Percentiles rank a stretch among this genome's conserved stretches.
Conservation (phyloP, 2,888 invertebrate genomes). For the Oxytorus armatus region DNA sequence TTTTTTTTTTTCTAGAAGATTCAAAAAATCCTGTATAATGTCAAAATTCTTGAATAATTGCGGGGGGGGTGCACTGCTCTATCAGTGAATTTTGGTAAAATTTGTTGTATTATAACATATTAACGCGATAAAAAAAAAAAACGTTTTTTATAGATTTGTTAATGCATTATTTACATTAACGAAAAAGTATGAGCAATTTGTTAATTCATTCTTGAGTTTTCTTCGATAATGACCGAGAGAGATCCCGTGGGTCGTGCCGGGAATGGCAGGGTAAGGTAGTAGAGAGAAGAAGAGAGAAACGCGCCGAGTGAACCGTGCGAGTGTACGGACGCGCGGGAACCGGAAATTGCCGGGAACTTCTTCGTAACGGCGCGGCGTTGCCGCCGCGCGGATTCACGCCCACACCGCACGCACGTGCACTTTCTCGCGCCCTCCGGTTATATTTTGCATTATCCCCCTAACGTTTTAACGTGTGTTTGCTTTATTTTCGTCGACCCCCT, state of each 20-base stretch:
- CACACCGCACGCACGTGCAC: constrained; percentile 72
- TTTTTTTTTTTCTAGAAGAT: too few relatives aligned
- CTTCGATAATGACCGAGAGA: neutral
- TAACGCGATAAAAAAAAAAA: too few relatives aligned
- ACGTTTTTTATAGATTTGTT: too few relatives aligned
- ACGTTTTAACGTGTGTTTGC: neutral
- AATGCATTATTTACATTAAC: too few relatives aligned
- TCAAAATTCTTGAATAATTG: too few relatives aligned
- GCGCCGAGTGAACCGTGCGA: constrained; percentile 49
- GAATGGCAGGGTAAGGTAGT: too few relatives aligned
- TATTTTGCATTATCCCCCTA: constrained; percentile 7
- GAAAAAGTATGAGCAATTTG: too few relatives aligned
- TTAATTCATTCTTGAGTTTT: neutral
- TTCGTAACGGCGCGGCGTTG: constrained; percentile 66
- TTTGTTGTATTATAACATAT: too few relatives aligned
- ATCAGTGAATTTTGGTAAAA: too few relatives aligned
- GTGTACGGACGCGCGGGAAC: constrained; percentile 67
- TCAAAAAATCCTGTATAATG: too few relatives aligned
- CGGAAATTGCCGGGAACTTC: constrained; percentile 66
- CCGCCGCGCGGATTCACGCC: constrained; percentile 67
- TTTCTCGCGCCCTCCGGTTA: constrained; percentile 70
- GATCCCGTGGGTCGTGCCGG: neutral
- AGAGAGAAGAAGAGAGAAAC: neutral
- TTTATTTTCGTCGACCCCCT: neutral
- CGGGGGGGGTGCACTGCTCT: too few relatives aligned